Evolutionary conservation across 2,113 vertebrate species (phyloP), one percentile per base, ranked within the genome.

Genomic region (Mesembrinibis cayennensis): DNA sequence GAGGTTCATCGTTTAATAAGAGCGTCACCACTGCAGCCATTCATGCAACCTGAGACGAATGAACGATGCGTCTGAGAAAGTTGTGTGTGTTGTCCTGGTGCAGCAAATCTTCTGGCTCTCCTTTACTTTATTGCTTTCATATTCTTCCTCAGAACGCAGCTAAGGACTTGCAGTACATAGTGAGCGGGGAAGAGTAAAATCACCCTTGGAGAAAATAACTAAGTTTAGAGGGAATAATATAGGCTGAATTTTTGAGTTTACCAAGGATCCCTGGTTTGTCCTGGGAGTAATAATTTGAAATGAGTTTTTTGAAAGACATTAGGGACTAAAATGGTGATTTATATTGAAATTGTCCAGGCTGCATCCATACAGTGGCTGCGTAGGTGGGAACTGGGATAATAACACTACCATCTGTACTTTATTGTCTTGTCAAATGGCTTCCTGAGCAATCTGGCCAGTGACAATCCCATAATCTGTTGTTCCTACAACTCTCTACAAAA

Each of bases 391-490:
- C 0, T n/a, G 14, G 26, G 45, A 59, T 82, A 82, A 77, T 5
- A 86, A 49, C 5, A 4, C 9, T 44, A 20, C 13, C 15, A 27
- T 50, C 11, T 50, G 5, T 38, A 14, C 21, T 66, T 92, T 72
- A 71, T 32, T 71, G 38, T 61, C 62, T 52, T 42, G 70, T 76
- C 62, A 88, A 72, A 63, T 25, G 14, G 26, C 4, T 72, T 76
- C 69, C 70, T 44, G 66, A 73, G 70, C 81, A 94, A 82, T 32
- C 25, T 4, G 1, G 78, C 70, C 11, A 11, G 20, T 26, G 14
- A 21, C 63, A 92, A 79, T 85, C 90, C 74, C 49, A 52, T 95
- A 96, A 95, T 90, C 78, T 79, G 29, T 11, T 65, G 90, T 93
- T 94, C 65, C 32, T 59, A 85, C 6, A 59, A 34, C 92, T 89